Conservation (phyloP, 2,113 vertebrate genomes). For the Gavia stellata region DNA sequence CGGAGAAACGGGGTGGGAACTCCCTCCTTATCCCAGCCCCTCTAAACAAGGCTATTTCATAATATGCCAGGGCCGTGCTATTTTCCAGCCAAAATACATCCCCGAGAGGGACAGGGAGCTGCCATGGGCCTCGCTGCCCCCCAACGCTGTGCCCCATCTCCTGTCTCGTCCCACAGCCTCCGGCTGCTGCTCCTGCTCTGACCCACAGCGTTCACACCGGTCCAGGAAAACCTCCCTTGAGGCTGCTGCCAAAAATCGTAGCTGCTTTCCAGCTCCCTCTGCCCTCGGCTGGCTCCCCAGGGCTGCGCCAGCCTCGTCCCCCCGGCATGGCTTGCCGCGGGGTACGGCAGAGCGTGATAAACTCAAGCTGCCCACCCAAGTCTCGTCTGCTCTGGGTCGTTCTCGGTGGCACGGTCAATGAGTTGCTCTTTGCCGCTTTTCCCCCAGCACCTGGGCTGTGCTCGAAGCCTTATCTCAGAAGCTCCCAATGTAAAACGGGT, state of each 20-base stretch:
- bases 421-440: not conserved
- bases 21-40: not conserved
- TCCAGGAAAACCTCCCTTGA: accelerated
- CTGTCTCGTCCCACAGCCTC: accelerated
- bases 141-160: not conserved
- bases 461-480: accelerated
- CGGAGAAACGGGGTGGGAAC: not conserved
- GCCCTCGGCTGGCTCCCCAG: accelerated
- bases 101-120: not conserved
- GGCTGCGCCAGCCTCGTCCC: accelerated
- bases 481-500: accelerated
- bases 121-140: accelerated
- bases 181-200: not conserved
- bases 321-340: accelerated
- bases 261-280: not conserved
- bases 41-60: not conserved
- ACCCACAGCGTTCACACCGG: accelerated
- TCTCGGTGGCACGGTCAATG: accelerated
- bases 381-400: accelerated
- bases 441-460: not conserved
- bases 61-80: accelerated
- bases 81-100: not conserved
- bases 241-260: not conserved
- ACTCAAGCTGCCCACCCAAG: accelerated
- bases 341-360: accelerated